Evolutionary conservation across 2,888 invertebrate genomes (phyloP), one percentile per base, ranked within the genome.

Genomic region (Amphipyra berbera): DNA sequence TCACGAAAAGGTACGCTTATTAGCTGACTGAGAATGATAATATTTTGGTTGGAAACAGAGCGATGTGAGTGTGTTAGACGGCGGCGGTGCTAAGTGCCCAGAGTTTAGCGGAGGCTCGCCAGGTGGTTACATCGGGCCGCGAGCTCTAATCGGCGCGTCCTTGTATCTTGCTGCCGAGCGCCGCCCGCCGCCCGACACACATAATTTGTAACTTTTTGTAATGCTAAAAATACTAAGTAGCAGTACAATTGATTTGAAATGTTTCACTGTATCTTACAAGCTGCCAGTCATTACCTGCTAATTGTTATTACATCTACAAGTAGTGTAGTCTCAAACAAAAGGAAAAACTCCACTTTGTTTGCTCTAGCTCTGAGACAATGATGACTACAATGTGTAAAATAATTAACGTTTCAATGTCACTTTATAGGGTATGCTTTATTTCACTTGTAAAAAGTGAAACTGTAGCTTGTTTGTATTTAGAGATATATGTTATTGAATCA

Each of bases 121-220:
- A 78, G 77, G 79, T 79, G 78, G 79, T 83, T 78, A 80, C 68
- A 21, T 21, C 21, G 62, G 13, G 58, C 64, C 10, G 37, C 37
- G 58, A 54, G 67, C 67, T 80, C 83, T 88, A 88, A 89, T 82
- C 76, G 73, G 50, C 46, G 54, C 69, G 83, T 73, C 90, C 89
- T 89, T 88, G 88, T 62, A 12, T 41, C 54, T 46, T 38, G 49
- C 56, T 48, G 46, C 50, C 40, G 37, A 37, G 13, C 37, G 45
- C 53, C 53, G 46, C 45, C 13, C 27, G 48, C 48, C 56, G 53
- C 60, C 46, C 38, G 56, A 64, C 45, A 21, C 21, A 21, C 21
- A 21, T 21, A 30, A 58, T 33, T 48, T 30, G 15, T 47, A 44
- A 42, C 52, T 55, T 68, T 66, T 74, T 77, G 64, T 72, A 42